Evolutionary conservation across 2,888 invertebrate species (phyloP), one percentile per base, ranked within the genome.

Genomic region (Branchipolynoe longqiensis): DNA sequence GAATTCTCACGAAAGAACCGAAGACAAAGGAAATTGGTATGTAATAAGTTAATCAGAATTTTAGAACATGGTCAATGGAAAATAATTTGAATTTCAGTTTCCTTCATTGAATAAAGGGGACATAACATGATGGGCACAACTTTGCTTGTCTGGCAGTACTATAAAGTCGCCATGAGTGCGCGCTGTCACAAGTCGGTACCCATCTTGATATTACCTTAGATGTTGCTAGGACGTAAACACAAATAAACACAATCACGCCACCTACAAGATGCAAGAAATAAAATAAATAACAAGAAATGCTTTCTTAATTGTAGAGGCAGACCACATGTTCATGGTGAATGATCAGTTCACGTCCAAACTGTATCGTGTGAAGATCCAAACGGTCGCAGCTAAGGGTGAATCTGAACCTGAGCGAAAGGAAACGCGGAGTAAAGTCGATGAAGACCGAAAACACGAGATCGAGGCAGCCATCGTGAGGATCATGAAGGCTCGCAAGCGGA

Each of bases 381-480:
- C 90, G 88, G 93, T 93, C 25, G 92, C 93, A 69, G 92, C 92
- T 78, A 93, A 93, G 85, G 93, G 93, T 31, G 99, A 99, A 94
- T 98, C 98, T 58, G 99, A 99, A 94, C 99, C 99, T n/a, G 99
- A 99, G 94, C 96, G 99, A 89, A 96, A 97, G 93, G 99, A 99
- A 95, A 99, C 99, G 0, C 96, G 99, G 90, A 98, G 96, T 93
- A 99, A 99, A 94, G 98, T 98, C 78, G 99, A 99, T 93, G 99
- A 99, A 94, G 99, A 99, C 94, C 96, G 99, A 90, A 99, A 99
- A 94, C 99, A 99, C 94, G 99, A 99, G 95, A 99, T 99, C 90
- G 99, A 99, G 95, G 99, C 99, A 82, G 99, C 99, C 88, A 98
- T 99, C 93, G 99, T 99, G 88, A 96, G 98, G 93, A 99, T 99